These are phyloP conservation scores for Carcinoscorpius rotundicauda DNA, from an alignment of 1,140 invertebrate genomes.

Conservation along the genomic window DNA sequence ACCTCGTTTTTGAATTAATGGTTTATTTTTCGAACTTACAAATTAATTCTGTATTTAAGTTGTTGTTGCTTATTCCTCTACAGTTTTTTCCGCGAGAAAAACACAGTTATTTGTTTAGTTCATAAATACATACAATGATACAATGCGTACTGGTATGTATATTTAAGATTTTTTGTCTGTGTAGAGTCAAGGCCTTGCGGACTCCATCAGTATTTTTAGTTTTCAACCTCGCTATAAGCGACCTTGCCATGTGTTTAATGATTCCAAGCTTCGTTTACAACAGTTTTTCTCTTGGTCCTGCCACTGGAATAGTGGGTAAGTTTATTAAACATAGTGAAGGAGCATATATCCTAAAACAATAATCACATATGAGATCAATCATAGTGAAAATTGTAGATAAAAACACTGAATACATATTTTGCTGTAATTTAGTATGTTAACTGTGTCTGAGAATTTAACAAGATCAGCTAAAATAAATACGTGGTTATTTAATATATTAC, in stretches of 20 bases:
- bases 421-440: too few species aligned
- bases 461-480: too few species aligned
- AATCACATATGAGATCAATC: too few species aligned
- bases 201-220: slow-evolving; percentile 52
- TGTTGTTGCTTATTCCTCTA: neutral
- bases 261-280: slow-evolving; percentile 46
- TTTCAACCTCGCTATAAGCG: slow-evolving; percentile 48
- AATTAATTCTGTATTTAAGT: neutral
- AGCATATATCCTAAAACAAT: too few species aligned
- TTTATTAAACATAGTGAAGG: slow-evolving; percentile 32
- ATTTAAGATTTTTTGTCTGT: neutral
- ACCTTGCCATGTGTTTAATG: slow-evolving; percentile 49
- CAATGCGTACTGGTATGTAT: neutral
- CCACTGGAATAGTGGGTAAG: slow-evolving; percentile 43
- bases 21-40: neutral
- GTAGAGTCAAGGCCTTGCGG: slow-evolving; percentile 35
- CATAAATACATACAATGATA: neutral
- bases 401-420: too few species aligned
- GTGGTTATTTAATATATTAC: too few species aligned
- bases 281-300: slow-evolving; percentile 44
- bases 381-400: too few species aligned
- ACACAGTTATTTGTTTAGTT: neutral
- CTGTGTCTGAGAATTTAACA: too few species aligned
- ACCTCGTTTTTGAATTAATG: neutral
- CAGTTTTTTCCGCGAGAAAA: neutral